Evolutionary conservation across 2,888 invertebrate species (phyloP).

Genomic region (Zhengitettix transpicula): DNA sequence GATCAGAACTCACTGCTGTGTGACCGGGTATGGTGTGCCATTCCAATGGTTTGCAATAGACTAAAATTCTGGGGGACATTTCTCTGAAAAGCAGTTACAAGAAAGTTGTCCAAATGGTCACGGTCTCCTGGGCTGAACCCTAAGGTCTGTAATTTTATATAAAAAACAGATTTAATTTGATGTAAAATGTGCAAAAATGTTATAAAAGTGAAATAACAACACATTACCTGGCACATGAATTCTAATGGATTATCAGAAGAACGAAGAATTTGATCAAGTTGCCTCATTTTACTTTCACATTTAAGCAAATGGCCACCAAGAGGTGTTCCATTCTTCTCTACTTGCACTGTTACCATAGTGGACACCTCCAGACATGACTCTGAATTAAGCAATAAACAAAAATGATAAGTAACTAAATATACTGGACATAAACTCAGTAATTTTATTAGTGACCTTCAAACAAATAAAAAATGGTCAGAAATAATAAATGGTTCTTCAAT

Average conservation of each 20-base stretch:
- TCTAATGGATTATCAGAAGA: constrained; percentile 67
- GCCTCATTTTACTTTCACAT: constrained; percentile 69
- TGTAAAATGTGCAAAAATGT: background rate
- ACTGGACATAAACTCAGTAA: background rate
- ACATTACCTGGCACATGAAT: constrained; percentile 67
- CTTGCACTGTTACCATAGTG: constrained; percentile 62
- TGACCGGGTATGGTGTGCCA: constrained; percentile 16
- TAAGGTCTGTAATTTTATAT: constrained; percentile 39
- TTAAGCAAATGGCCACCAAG: constrained; percentile 72
- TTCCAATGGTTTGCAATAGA: constrained; percentile 33
- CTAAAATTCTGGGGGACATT: constrained; percentile 77
- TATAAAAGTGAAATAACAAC: background rate
- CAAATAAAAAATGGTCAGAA: too few species aligned
- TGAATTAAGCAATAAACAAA: constrained; percentile 17
- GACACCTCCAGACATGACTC: constrained; percentile 68
- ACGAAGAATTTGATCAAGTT: constrained; percentile 63
- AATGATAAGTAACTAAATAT: background rate
- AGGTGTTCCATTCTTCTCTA: constrained; percentile 64
- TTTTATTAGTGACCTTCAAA: background rate
- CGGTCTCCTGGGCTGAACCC: constrained; percentile 61
- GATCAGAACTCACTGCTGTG: constrained; percentile 8
- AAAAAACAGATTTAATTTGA: background rate
- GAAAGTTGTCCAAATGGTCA: constrained; percentile 65
- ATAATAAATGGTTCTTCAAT: too few species aligned
- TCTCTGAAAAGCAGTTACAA: constrained; percentile 64